Base-by-base conservation (phyloP, 2,888 invertebrate species). In the Plagodis pulveraria region DNA sequence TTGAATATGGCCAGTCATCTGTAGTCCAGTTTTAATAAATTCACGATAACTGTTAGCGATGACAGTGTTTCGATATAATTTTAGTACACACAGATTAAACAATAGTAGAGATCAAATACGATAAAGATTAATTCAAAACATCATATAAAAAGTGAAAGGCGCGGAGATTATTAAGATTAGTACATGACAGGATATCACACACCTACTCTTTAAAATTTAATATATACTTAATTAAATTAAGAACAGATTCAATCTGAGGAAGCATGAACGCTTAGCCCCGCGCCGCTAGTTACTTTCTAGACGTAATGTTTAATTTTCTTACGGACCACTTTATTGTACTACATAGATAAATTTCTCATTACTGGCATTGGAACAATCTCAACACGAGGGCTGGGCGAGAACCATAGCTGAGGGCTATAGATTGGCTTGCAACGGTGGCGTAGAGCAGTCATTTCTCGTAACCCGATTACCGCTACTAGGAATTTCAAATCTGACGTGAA, bases 261-360 rank as follows among this genome's bases (percentile, higher is more conserved):
- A 53, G 40, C 56, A 51, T 58, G 46, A 56, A 50, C 52, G 32
- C 43, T 41, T 41, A 40, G 41, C 45, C 54, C 57, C 43, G 52
- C 45, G 22, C 57, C 43, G 52, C 45, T n/a, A 43, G 51, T 53
- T 59, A 65, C 69, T 66, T 67, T 67, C 69, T 69, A 69, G 62
- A 65, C 65, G 63, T 61, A 67, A 62, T 45, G 53, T 62, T 66
- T 56, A 54, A 64, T 62, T 63, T 66, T 56, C 57, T 69, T 60
- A 65, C 66, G 63, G 69, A 69, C 66, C 63, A 71, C 70, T 76
- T 75, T 67, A 74, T 74, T 70, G 79, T 69, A 70, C 78, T 67
- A 79, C 70, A 75, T 73, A 81, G 81, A 81, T 81, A 81, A 76
- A 73, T 73, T 78, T 78, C 80, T 80, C 77, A 78, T 82, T 82